Evolutionary conservation across 2,113 vertebrate species (phyloP).

Genomic region (Sapajus apella): DNA sequence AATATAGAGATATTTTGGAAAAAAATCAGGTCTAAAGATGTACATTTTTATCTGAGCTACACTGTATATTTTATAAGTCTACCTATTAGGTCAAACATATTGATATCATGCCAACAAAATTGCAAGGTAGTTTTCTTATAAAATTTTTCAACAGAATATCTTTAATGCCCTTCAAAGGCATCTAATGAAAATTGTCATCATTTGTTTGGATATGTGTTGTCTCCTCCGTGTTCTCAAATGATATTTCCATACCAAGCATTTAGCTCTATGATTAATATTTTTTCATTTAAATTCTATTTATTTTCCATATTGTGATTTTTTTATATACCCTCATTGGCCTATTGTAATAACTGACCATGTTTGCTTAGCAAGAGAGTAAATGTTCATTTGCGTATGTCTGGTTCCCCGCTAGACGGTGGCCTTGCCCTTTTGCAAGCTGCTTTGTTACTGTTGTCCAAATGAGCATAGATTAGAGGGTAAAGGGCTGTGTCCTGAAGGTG

Average conservation of each 20-base stretch:
- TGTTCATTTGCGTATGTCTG: constrained; percentile 36
- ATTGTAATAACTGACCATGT: constrained; percentile 50
- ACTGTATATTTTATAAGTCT: background rate
- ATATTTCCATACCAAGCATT: constrained; percentile 2
- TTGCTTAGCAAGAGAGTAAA: constrained; percentile 51
- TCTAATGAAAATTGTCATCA: background rate
- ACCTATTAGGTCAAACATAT: background rate
- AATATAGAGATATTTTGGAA: background rate
- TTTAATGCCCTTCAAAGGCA: background rate
- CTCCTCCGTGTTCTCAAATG: background rate
- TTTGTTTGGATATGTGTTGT: constrained; percentile 25
- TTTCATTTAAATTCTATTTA: constrained; percentile 52
- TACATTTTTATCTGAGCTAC: background rate
- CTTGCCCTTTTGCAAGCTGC: constrained; percentile 39
- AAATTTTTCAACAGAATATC: background rate
- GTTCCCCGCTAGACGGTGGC: background rate
- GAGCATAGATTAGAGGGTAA: background rate
- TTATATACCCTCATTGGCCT: background rate
- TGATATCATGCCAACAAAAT: background rate
- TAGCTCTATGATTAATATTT: constrained; percentile 24
- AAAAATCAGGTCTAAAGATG: background rate
- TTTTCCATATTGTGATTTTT: constrained; percentile 35
- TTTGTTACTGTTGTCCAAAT: background rate
- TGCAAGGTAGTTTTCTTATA: background rate
- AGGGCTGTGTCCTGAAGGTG: background rate